These are phyloP conservation scores for Aplysina aerophoba DNA, from an alignment of 37 sponge, comb jelly and placozoan species.

Conservation along the genomic window DNA sequence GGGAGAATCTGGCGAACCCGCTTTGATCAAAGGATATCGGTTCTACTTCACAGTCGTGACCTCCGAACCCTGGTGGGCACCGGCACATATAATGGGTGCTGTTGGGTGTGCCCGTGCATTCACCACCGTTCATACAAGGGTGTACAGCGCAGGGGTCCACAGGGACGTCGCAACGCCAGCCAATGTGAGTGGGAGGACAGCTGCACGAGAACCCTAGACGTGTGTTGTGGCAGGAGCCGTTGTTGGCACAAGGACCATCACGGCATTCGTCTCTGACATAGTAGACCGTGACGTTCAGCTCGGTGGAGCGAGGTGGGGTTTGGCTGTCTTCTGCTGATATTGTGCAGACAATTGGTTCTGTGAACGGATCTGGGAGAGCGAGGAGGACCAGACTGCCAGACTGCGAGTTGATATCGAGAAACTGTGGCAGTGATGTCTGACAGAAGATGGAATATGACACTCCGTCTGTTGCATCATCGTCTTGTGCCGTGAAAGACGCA, in stretches of 20 bases:
- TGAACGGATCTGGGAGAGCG: too few species aligned
- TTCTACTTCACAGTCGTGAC: background rate
- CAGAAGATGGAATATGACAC: background rate
- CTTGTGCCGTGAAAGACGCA: background rate
- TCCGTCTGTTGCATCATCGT: background rate
- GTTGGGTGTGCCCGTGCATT: background rate
- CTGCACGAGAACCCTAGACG: constrained; percentile 10
- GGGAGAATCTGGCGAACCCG: background rate
- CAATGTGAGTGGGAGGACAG: constrained; percentile 17
- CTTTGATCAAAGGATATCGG: background rate
- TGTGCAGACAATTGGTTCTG: background rate
- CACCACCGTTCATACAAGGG: background rate
- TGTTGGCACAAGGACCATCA: constrained; percentile 27
- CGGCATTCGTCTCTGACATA: background rate
- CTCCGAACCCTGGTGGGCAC: background rate
- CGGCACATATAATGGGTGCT: background rate
- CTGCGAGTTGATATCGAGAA: background rate
- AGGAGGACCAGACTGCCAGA: background rate
- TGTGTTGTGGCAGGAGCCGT: constrained; percentile 2
- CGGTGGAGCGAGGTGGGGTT: background rate
- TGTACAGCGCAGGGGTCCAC: background rate
- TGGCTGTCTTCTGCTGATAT: background rate
- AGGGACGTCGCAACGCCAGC: constrained; percentile 1
- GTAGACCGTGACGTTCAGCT: background rate
- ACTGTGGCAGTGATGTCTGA: background rate